A percentile compares a stretch with the other conserved stretches of the same genome.
phyloP scores from a whole-genome alignment of 2,113 vertebrate species.

The Elachura formosa region DNA sequence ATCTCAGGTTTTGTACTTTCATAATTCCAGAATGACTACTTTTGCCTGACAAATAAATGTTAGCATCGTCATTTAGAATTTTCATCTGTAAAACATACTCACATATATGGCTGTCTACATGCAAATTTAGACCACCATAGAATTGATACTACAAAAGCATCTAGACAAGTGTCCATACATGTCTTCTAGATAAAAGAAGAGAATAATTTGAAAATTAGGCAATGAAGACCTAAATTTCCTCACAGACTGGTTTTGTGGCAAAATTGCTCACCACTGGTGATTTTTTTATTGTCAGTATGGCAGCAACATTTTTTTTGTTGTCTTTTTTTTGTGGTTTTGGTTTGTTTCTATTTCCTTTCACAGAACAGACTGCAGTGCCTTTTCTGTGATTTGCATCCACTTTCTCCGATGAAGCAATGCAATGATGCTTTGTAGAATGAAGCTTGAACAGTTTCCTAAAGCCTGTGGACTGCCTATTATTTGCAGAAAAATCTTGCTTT shows the following conservation, averaged over 20 bases:
- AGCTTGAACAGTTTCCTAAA: neutral
- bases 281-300: neutral
- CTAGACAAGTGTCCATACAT: neutral
- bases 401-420: neutral
- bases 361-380: neutral
- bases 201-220: neutral
- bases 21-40: neutral
- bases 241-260: neutral
- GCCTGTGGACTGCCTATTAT: neutral
- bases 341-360: neutral
- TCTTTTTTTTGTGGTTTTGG: rapidly evolving
- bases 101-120: neutral
- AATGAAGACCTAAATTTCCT: neutral
- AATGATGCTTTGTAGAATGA: neutral
- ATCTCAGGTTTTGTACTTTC: neutral
- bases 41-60: neutral
- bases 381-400: neutral
- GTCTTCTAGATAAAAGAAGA: neutral
- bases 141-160: neutral
- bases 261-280: neutral
- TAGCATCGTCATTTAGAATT: neutral
- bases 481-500: neutral
- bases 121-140: neutral
- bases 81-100: neutral
- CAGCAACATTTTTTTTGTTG: neutral